Percentiles rank a stretch among this genome's conserved stretches.
These are phyloP conservation scores for Cyprinodon variegatus DNA, from an alignment of 2,113 vertebrate species.

Conservation along the genomic window DNA sequence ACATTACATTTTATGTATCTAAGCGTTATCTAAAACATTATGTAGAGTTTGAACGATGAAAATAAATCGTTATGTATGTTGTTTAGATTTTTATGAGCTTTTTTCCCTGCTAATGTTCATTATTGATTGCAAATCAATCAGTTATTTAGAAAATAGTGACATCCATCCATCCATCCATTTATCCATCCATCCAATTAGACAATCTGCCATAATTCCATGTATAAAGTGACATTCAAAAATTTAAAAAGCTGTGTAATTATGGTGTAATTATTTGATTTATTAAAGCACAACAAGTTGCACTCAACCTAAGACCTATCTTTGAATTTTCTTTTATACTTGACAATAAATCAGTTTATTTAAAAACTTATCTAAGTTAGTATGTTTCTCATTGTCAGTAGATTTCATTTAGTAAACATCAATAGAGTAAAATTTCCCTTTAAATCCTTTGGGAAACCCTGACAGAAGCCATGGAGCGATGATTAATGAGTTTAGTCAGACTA, in stretches of 20 bases:
- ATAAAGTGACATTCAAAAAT: too few species aligned
- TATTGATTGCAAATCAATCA: too few species aligned
- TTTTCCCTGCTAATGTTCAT: too few species aligned
- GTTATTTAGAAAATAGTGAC: too few species aligned
- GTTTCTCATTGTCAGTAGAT: neutral
- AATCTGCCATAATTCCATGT: neutral
- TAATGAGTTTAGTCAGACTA: slow-evolving; percentile 33
- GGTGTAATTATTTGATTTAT: neutral
- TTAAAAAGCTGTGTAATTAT: neutral
- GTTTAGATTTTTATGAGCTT: neutral
- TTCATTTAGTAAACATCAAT: neutral
- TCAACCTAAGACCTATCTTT: too few species aligned
- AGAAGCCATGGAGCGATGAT: slow-evolving; percentile 15
- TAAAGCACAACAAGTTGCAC: neutral
- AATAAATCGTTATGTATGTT: neutral
- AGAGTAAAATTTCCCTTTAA: slow-evolving; percentile 3
- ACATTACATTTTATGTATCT: neutral
- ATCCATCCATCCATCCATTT: too few species aligned
- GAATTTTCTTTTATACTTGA: neutral
- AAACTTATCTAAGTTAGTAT: neutral
- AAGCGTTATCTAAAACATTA: neutral
- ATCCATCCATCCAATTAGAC: too few species aligned
- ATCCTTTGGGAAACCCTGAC: slow-evolving; percentile 20
- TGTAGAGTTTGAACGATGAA: neutral
- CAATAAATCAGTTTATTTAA: neutral